Percentiles rank a stretch among this genome's conserved stretches.
These are phyloP conservation scores for Apodemus speciosus DNA, from an alignment of 2,113 vertebrate genomes.

Conservation along the genomic window DNA sequence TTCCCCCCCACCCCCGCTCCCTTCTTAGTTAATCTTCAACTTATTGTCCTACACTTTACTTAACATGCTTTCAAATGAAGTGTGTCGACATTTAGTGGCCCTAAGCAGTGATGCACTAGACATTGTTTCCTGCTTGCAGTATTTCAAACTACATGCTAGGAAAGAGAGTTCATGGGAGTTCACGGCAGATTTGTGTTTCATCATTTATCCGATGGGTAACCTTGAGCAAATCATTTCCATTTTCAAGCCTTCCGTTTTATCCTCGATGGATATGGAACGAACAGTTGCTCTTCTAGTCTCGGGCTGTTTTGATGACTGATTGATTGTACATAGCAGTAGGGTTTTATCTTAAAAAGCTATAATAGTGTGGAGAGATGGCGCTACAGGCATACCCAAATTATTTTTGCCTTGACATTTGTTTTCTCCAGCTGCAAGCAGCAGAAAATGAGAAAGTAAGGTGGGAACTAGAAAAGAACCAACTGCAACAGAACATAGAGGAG, in stretches of 20 bases:
- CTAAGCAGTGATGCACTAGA: neutral
- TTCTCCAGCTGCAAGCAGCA: conserved; percentile 91
- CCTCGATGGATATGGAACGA: conserved; percentile 25
- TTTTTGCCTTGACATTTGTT: conserved; percentile 65
- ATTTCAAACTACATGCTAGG: neutral
- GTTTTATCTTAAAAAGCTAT: conserved; percentile 7
- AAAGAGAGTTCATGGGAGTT: neutral
- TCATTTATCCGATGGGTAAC: neutral
- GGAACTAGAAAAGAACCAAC: conserved; percentile 96
- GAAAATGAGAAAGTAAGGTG: conserved; percentile 97
- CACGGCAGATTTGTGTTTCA: neutral
- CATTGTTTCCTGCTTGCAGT: neutral
- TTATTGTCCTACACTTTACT: neutral
- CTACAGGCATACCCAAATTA: neutral
- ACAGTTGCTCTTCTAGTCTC: conserved; percentile 16
- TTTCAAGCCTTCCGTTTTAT: neutral
- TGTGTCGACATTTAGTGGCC: neutral
- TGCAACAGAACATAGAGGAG: conserved; percentile 98
- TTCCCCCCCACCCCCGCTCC: neutral
- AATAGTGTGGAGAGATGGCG: neutral
- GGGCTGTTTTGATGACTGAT: conserved; percentile 38
- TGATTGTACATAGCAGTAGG: neutral
- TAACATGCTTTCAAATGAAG: neutral
- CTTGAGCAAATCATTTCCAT: conserved; percentile 19
- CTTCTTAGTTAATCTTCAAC: neutral